Conservation (phyloP, 2,888 invertebrate species). For the Drosophila meridiana region DNA sequence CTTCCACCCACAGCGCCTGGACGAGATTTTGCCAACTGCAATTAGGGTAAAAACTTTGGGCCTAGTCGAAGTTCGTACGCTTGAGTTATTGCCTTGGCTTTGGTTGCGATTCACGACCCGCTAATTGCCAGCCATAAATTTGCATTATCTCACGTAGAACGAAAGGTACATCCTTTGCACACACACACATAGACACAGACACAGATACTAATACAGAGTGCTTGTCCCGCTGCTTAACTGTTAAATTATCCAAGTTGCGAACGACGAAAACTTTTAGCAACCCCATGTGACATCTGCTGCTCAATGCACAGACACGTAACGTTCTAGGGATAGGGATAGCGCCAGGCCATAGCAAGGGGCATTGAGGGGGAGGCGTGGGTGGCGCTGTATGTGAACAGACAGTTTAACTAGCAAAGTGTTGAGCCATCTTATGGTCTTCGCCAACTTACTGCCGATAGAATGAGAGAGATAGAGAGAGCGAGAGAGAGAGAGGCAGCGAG, state of each 20-base stretch:
- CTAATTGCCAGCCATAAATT: conserved; percentile 78
- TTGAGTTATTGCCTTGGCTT: conserved; percentile 71
- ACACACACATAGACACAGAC: not conserved
- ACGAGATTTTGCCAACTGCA: conserved; percentile 70
- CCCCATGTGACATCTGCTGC: conserved; percentile 74
- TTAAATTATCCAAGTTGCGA: conserved; percentile 72
- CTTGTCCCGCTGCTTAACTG: conserved; percentile 40
- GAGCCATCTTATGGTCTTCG: conserved; percentile 44
- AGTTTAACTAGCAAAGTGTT: conserved; percentile 71
- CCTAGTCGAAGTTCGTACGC: conserved; percentile 61
- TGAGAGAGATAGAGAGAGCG: not conserved
- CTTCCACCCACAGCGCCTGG: not conserved
- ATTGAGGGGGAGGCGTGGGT: not conserved
- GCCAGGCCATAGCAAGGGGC: not conserved
- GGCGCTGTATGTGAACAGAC: conserved; percentile 42
- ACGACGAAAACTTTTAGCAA: conserved; percentile 65
- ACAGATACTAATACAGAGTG: not conserved
- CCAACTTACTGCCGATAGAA: conserved; percentile 5
- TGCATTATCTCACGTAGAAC: conserved; percentile 77
- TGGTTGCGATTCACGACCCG: conserved; percentile 73
- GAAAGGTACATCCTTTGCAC: conserved; percentile 47
- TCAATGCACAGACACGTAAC: conserved; percentile 77
- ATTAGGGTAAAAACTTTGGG: conserved; percentile 61
- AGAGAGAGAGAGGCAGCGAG: not conserved
- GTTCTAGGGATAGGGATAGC: conserved; percentile 12